These are phyloP conservation scores for Lophius americanus DNA, from an alignment of 2,797 vertebrate species.

Conservation along the genomic window DNA sequence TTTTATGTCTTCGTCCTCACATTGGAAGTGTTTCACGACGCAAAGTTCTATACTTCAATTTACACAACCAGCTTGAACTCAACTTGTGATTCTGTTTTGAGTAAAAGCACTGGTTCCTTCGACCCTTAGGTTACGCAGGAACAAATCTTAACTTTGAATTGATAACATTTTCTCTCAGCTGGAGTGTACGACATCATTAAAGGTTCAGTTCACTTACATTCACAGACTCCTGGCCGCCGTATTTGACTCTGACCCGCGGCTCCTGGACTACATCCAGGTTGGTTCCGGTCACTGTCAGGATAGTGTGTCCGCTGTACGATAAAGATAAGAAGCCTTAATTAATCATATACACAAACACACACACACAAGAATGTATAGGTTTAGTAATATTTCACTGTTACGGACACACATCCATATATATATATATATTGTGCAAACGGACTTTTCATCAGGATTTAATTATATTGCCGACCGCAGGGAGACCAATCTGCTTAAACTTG, in stretches of 20 bases:
- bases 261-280: slow-evolving; percentile 96
- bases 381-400: no score
- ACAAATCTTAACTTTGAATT: no score
- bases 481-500: slow-evolving; percentile 34
- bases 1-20: slow-evolving; percentile 4
- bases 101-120: neutral
- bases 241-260: slow-evolving; percentile 91
- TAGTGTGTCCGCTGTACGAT: slow-evolving; percentile 88
- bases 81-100: neutral
- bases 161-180: slow-evolving; percentile 11
- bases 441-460: slow-evolving; percentile 37
- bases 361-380: neutral
- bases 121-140: neutral
- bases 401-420: no score
- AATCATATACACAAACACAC: slow-evolving; percentile 2
- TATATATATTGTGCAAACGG: slow-evolving; percentile 5
- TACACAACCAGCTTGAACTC: neutral
- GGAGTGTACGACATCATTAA: neutral
- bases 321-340: neutral
- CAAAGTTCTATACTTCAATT: neutral
- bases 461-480: slow-evolving; percentile 16
- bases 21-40: neutral
- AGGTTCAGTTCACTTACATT: slow-evolving; percentile 85
- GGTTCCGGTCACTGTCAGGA: slow-evolving; percentile 91
- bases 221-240: slow-evolving; percentile 91